phyloP scores from a whole-genome alignment of 2,888 invertebrate species.

The Coecobrya sp. region DNA sequence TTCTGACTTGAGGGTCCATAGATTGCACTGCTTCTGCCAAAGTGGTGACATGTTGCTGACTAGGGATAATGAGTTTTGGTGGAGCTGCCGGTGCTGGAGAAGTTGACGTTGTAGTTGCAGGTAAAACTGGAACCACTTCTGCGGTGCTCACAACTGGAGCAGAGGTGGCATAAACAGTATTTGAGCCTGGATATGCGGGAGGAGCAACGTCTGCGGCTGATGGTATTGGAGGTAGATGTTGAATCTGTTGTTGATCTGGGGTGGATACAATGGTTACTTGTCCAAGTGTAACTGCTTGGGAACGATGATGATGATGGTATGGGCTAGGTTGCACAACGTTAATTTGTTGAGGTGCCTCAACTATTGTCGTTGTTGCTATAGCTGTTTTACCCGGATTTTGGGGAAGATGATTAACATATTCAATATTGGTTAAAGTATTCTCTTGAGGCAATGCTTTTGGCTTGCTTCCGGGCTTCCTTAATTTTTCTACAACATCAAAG shows the following conservation, averaged over 20 bases:
- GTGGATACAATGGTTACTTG: conserved; percentile 21
- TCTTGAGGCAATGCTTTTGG: conserved; percentile 13
- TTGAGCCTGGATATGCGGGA: background rate
- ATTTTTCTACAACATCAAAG: conserved; percentile 60
- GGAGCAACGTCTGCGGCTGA: conserved; percentile 48
- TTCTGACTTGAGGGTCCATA: conserved; percentile 45
- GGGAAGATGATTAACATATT: conserved; percentile 63
- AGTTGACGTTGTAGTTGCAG: conserved; percentile 52
- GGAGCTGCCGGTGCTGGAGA: conserved; percentile 1
- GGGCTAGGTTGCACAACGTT: background rate
- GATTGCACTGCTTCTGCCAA: conserved; percentile 51
- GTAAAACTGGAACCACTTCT: conserved; percentile 31
- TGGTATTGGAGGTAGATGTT: conserved; percentile 57
- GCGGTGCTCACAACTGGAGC: background rate
- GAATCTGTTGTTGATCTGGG: background rate
- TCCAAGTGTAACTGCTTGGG: conserved; percentile 17
- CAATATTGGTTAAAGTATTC: conserved; percentile 28
- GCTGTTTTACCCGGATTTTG: conserved; percentile 4
- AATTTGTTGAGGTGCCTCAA: conserved; percentile 67
- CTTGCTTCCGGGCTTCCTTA: conserved; percentile 61
- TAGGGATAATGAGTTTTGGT: conserved; percentile 72
- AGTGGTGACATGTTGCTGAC: conserved; percentile 68
- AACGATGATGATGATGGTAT: background rate
- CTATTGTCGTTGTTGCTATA: conserved; percentile 67
- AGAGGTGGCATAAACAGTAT: background rate